These are phyloP conservation scores for Sphaerophoria taeniata DNA, from an alignment of 2,888 invertebrate genomes.

Conservation along the genomic window DNA sequence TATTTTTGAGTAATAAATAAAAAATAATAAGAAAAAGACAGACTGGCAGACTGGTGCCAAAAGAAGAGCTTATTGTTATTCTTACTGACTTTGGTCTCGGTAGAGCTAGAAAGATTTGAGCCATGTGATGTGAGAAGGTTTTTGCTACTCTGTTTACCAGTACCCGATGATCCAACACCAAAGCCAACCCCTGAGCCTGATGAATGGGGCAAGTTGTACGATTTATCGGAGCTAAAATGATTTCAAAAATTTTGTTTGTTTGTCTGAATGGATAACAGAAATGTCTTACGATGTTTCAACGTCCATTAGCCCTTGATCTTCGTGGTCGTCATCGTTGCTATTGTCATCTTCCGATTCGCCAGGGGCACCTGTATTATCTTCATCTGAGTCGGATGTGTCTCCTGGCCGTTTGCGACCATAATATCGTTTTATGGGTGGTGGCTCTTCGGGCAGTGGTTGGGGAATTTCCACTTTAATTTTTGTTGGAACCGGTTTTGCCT, in stretches of 20 bases:
- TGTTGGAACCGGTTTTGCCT: constrained; percentile 57
- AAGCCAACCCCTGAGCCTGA: constrained; percentile 82
- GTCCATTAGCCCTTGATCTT: constrained; percentile 79
- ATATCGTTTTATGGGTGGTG: constrained; percentile 84
- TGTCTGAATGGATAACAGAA: no score
- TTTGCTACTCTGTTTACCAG: constrained; percentile 83
- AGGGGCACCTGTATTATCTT: constrained; percentile 63
- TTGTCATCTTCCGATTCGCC: constrained; percentile 79
- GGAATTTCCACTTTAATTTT: constrained; percentile 78
- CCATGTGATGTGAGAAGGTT: constrained; percentile 78
- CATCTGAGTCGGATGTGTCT: constrained; percentile 82
- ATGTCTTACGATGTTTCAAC: constrained; percentile 81
- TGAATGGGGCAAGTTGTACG: constrained; percentile 79
- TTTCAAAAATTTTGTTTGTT: neutral
- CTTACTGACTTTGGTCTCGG: constrained; percentile 99
- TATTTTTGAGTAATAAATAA: constrained; percentile 37
- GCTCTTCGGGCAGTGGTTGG: constrained; percentile 76
- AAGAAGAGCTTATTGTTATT: constrained; percentile 84
- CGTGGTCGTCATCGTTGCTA: constrained; percentile 76
- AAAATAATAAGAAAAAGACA: constrained; percentile 58
- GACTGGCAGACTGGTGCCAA: constrained; percentile 70
- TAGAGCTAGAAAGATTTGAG: constrained; percentile 80
- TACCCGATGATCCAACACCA: constrained; percentile 74
- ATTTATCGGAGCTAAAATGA: constrained; percentile 79
- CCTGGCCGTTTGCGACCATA: constrained; percentile 85